phyloP scores from a whole-genome alignment of 2,888 invertebrate genomes.

The Hyposoter dolosus region DNA sequence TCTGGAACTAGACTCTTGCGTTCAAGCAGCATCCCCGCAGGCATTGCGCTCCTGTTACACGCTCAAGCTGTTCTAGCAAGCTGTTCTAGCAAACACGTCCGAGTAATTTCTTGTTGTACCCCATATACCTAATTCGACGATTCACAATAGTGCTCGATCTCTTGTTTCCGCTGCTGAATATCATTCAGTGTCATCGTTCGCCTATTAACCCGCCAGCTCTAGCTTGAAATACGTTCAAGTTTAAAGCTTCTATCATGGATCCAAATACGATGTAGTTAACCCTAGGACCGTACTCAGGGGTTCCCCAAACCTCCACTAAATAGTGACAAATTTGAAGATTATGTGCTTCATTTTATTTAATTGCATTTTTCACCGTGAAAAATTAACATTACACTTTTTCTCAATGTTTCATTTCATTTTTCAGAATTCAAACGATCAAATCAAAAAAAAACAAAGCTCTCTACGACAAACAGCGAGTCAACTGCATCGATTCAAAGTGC shows the following conservation, averaged over 20 bases:
- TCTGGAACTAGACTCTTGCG: constrained; percentile 55
- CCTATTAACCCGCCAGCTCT: background rate
- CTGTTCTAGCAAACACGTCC: constrained; percentile 58
- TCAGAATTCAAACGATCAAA: too few relatives aligned
- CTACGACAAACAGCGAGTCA: too few relatives aligned
- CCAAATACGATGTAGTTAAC: background rate
- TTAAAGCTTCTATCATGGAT: background rate
- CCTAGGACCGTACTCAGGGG: too few relatives aligned
- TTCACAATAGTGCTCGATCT: background rate
- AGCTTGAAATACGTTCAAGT: background rate
- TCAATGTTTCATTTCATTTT: too few relatives aligned
- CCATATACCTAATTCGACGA: background rate
- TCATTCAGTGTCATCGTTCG: background rate
- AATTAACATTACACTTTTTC: too few relatives aligned
- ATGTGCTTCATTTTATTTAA: too few relatives aligned
- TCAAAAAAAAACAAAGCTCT: too few relatives aligned
- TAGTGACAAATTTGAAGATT: too few relatives aligned
- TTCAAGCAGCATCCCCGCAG: constrained; percentile 57
- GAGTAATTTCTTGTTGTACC: constrained; percentile 51
- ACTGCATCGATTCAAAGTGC: too few relatives aligned
- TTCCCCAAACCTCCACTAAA: too few relatives aligned
- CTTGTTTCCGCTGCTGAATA: background rate
- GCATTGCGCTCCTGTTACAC: constrained; percentile 49
- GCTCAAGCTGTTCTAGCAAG: constrained; percentile 56
- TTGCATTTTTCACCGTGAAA: too few relatives aligned